Base-by-base conservation (phyloP, 2,888 invertebrate species). In the Cerastis rubricosa region DNA sequence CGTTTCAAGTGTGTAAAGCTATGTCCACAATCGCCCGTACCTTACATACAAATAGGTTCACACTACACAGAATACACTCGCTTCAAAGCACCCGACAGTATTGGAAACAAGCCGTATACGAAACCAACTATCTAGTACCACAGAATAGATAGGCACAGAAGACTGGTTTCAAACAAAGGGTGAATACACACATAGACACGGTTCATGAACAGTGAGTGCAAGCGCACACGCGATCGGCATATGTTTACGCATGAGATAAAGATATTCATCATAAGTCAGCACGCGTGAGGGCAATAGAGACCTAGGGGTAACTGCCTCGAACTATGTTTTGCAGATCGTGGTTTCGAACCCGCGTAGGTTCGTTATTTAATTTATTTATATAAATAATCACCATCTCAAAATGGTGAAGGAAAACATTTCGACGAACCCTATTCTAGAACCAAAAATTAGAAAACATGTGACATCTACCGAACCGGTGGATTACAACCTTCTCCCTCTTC, bases 31-130 rank as follows among this genome's bases (percentile, higher is more conserved):
- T 29, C 66, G 57, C 5, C 57, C 66, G 47, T n/a, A 70, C 63
- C 54, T 71, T 64, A 35, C 59, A n/a, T 43, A 49, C 76, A 83
- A 84, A 83, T 80, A 73, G 80, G 61, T 80, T 64, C 40, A 49
- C 79, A 80, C 74, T 74, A 61, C 72, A 84, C n/a, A 63, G n/a
- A 35, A 68, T 49, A 35, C 25, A 84, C 65, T 66, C 73, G 74
- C 81, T 76, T 63, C 57, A 29, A 74, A 77, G 69, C 76, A 81
- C 68, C 70, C 77, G 68, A 61, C 64, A 54, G 76, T 84, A 71
- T 83, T 80, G 77, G 70, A 80, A 83, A 76, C 83, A 76, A 80
- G 73, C 73, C 51, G 73, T 76, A 71, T 73, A 57, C 64, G 67
- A 45, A 77, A 74, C 68, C 73, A 47, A 65, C 71, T 79, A 83